Percentiles rank a stretch among this genome's conserved stretches.
phyloP scores from a whole-genome alignment of 2,888 invertebrate species.

The Lepeophtheirus nordmannii region DNA sequence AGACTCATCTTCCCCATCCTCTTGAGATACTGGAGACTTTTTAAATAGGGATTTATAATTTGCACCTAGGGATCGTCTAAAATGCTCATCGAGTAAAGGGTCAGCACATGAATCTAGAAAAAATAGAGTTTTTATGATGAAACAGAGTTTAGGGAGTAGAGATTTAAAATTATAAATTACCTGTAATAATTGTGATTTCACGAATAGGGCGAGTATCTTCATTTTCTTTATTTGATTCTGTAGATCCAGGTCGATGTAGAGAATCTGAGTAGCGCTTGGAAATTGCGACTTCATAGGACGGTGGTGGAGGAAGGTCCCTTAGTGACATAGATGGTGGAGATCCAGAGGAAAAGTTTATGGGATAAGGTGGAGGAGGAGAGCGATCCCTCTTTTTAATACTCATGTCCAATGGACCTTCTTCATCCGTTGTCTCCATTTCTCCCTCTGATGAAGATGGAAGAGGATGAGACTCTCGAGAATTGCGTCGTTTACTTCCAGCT shows the following conservation, averaged over 20 bases:
- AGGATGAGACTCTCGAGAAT: neutral
- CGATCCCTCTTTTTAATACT: constrained; percentile 16
- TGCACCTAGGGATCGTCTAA: constrained; percentile 67
- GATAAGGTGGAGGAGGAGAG: constrained; percentile 15
- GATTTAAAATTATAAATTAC: neutral
- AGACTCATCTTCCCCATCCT: neutral
- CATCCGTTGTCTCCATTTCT: neutral
- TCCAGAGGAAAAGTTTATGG: neutral
- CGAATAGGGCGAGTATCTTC: neutral
- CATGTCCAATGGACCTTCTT: constrained; percentile 19
- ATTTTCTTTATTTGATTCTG: too few relatives aligned
- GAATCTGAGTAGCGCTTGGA: neutral
- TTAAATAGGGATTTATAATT: constrained; percentile 30
- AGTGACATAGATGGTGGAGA: constrained; percentile 1
- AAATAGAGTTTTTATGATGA: constrained; percentile 5
- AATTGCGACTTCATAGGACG: constrained; percentile 7
- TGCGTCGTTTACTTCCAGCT: constrained; percentile 6
- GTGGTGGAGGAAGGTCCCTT: constrained; percentile 11
- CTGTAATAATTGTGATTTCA: constrained; percentile 21
- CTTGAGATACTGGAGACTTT: constrained; percentile 14
- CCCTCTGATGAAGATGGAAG: neutral
- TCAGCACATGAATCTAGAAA: constrained; percentile 46
- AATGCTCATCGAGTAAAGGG: constrained; percentile 87
- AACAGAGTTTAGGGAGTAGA: neutral
- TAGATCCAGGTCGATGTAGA: neutral